Conservation (phyloP, 2,113 vertebrate genomes). For the Regulus satrapa region DNA sequence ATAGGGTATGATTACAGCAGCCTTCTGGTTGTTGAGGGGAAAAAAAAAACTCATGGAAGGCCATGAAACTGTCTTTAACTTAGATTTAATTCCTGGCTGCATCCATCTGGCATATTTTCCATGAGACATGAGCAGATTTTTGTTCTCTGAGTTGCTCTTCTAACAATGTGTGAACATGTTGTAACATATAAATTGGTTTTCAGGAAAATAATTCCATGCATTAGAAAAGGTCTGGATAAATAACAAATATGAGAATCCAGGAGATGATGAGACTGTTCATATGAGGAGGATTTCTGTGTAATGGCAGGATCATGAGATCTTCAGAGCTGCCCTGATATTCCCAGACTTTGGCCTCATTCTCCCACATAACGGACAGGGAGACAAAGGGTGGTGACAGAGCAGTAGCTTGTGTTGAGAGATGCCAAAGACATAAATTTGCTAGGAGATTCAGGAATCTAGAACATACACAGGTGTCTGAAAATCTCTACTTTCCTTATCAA, state of each 20-base stretch:
- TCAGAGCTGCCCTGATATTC: neutral
- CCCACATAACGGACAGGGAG: neutral
- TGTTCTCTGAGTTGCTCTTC: neutral
- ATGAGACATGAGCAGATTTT: neutral
- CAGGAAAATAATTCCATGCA: neutral
- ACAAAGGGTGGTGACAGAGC: neutral
- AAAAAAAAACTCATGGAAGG: neutral
- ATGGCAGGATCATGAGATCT: neutral
- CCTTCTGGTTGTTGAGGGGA: neutral
- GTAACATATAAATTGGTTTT: neutral
- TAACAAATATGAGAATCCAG: neutral
- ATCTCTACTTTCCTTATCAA: neutral
- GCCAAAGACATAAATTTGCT: neutral
- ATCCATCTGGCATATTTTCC: neutral
- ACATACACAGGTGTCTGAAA: neutral
- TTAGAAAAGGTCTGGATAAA: neutral
- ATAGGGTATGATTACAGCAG: rapidly evolving
- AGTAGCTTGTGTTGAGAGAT: neutral
- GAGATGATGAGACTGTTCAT: neutral
- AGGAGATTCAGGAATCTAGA: neutral
- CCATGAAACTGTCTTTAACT: neutral
- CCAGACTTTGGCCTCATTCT: neutral
- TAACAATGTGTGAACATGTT: neutral
- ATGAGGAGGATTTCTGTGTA: neutral
- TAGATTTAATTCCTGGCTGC: neutral